Evolutionary conservation across 1,140 invertebrate genomes (phyloP).

Genomic region (Pseudomyrmex sp.): DNA sequence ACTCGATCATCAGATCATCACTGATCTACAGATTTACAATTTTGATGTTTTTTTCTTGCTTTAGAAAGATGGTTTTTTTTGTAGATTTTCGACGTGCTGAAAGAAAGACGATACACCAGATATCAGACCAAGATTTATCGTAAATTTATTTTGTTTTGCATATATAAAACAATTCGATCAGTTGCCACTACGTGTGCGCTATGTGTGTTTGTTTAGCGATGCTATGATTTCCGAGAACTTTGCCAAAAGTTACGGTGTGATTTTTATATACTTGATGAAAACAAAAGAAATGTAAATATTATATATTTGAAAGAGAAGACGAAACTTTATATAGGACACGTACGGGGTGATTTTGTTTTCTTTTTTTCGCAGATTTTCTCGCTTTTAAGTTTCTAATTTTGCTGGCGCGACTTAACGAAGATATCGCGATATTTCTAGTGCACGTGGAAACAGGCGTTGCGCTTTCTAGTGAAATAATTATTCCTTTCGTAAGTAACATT

Average conservation of each 20-base stretch:
- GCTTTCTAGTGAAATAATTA: conserved; percentile 61
- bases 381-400: conserved; percentile 71
- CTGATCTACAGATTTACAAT: too few relatives aligned
- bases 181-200: too few relatives aligned
- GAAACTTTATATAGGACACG: conserved; percentile 50
- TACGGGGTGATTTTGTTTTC: conserved; percentile 62
- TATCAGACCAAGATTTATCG: conserved; percentile 14
- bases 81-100: too few relatives aligned
- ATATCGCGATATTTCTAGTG: conserved; percentile 71
- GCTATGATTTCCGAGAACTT: too few relatives aligned
- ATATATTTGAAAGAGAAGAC: neutral
- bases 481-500: conserved; percentile 60
- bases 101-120: conserved; percentile 1
- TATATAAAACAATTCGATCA: too few relatives aligned
- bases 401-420: conserved; percentile 54
- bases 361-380: conserved; percentile 66
- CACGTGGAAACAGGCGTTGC: conserved; percentile 69
- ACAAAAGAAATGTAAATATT: too few relatives aligned
- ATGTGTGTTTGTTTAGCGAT: too few relatives aligned
- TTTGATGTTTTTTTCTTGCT: too few relatives aligned
- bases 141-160: conserved; percentile 39
- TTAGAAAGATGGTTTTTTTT: too few relatives aligned
- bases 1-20: too few relatives aligned
- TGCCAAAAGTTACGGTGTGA: conserved; percentile 45
- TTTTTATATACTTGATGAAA: conserved; percentile 17